phyloP scores from a whole-genome alignment of 2,113 vertebrate species.

The Hypanus sabinus region DNA sequence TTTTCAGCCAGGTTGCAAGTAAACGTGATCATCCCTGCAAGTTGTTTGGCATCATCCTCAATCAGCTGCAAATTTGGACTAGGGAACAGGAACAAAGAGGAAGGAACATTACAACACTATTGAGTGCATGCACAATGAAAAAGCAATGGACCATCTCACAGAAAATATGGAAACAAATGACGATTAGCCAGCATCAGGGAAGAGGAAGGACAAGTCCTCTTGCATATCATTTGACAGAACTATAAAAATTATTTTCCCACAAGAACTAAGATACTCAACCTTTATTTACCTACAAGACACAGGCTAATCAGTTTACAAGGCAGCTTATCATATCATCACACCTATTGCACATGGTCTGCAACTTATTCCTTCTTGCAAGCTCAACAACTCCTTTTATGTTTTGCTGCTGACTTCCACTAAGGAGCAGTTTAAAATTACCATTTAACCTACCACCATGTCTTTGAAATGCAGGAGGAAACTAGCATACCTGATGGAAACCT shows the following conservation, averaged over 20 bases:
- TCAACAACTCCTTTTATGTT: too few species aligned
- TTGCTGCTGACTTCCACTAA: too few species aligned
- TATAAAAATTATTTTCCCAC: neutral
- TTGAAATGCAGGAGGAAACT: too few species aligned
- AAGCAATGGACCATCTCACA: neutral
- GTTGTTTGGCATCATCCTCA: conserved; percentile 85
- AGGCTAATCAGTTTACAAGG: too few species aligned
- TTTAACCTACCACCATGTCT: too few species aligned
- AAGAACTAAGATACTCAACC: too few species aligned
- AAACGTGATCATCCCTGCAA: conserved; percentile 93
- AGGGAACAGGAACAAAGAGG: neutral
- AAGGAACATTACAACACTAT: rapidly evolving
- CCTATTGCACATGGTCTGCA: too few species aligned
- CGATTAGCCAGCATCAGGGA: neutral
- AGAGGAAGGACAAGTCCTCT: neutral
- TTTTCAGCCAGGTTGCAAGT: conserved; percentile 95
- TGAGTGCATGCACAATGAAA: neutral
- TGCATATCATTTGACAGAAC: neutral
- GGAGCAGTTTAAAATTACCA: too few species aligned
- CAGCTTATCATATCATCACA: too few species aligned
- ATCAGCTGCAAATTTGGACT: conserved; percentile 92
- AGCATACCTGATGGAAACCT: too few species aligned
- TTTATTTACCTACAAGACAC: too few species aligned
- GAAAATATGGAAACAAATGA: neutral
- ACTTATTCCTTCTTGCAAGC: too few species aligned